A percentile compares a stretch with the other conserved stretches of the same genome.
phyloP scores from a whole-genome alignment of 1,140 invertebrate species.

The Paracyclopina nana region DNA sequence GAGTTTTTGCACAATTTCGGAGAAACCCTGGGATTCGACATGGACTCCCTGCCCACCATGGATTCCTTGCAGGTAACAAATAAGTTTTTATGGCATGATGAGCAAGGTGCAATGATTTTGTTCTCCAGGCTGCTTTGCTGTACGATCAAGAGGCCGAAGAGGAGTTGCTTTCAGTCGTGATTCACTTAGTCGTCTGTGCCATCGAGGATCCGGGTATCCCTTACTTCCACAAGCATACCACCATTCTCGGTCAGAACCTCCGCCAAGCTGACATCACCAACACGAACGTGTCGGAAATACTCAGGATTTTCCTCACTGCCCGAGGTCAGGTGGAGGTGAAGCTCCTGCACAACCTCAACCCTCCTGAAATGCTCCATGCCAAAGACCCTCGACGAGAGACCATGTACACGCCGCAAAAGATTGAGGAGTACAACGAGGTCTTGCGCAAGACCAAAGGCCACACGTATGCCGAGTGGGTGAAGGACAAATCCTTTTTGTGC shows the following conservation, averaged over 20 bases:
- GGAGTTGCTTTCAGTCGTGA: slow-evolving; percentile 64
- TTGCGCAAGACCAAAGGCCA: slow-evolving; percentile 27
- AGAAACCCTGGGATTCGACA: slow-evolving; percentile 73
- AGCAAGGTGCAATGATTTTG: too few relatives aligned
- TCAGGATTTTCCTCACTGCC: slow-evolving; percentile 68
- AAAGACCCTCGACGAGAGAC: slow-evolving; percentile 19
- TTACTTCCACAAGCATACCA: slow-evolving; percentile 61
- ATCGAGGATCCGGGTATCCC: slow-evolving; percentile 86
- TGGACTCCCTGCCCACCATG: slow-evolving; percentile 24
- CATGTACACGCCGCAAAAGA: slow-evolving; percentile 17
- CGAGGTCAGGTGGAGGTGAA: slow-evolving; percentile 65
- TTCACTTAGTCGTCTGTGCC: slow-evolving; percentile 69
- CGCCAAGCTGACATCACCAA: slow-evolving; percentile 77
- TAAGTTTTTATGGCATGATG: too few relatives aligned
- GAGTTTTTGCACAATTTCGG: slow-evolving; percentile 92
- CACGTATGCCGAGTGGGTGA: slow-evolving; percentile 41
- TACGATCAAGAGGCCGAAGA: slow-evolving; percentile 66
- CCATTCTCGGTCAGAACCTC: slow-evolving; percentile 66
- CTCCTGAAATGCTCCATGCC: slow-evolving; percentile 15
- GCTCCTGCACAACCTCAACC: slow-evolving; percentile 29
- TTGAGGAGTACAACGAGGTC: slow-evolving; percentile 18
- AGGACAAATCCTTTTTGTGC: slow-evolving; percentile 57
- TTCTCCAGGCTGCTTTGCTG: slow-evolving; percentile 60
- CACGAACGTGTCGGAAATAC: slow-evolving; percentile 70
- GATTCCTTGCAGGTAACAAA: too few relatives aligned